Evolutionary conservation across 1,140 invertebrate genomes (phyloP), one percentile per base, ranked within the genome.

Genomic region (Thaumetopoea pityocampa): DNA sequence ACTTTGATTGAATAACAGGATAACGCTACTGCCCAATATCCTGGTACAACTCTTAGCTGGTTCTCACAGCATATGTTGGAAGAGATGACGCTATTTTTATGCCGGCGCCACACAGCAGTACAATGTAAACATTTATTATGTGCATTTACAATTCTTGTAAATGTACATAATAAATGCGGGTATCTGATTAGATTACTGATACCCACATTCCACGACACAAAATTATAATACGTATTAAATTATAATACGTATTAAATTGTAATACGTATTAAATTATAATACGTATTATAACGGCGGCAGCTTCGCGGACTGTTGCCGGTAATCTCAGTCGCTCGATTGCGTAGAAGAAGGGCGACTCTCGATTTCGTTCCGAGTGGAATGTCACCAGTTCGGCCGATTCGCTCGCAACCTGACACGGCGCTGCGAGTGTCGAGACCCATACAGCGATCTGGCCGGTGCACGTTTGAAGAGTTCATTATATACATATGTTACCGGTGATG

Each of bases 301-400:
- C 18, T 19, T 19, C 7, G 7, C 7, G 7, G 4, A 19, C n/a
- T 27, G 30, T 35, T 44, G 35, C 41, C 32, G 32, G 41, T 44
- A 34, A 44, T 34, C 41, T 18, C 20, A 41, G 18, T 41, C 37
- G 37, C 11, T 35, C 40, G 29, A 43, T 44, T 34, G 41, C 30
- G 29, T 32, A 44, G 26, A 19, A 45, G 42, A 12, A 5, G 9
- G 14, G 29, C 14, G 33, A 45, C 42, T 45, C 42, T 45, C 42
- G 42, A 45, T 45, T 45, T 45, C 42, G 33, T 45, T 29, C 18
- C 34, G 34, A 28, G 19, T 19, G 42, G 42, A 45, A 45, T 45
- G 42, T 32, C 42, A 17, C 42, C 27, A 26, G 34, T 18, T 41
- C 37, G 28, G 11, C 32, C 32, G 32, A 32, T 19, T 28, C 37